phyloP scores from a whole-genome alignment of 2,888 invertebrate genomes.

The Sialis fuliginosa region DNA sequence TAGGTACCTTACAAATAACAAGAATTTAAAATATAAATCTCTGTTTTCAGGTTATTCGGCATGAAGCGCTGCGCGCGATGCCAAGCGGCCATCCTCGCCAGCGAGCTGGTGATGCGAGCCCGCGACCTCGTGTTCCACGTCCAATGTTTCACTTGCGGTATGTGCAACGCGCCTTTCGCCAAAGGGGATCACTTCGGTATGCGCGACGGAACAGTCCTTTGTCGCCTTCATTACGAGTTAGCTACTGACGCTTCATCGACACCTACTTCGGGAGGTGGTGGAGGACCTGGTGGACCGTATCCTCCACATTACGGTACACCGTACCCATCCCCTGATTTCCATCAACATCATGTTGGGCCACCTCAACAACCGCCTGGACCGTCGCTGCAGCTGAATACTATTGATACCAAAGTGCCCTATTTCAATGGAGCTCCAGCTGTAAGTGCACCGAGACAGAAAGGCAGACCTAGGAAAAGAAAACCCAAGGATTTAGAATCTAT shows the following conservation, averaged over 20 bases:
- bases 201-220: slow-evolving; percentile 73
- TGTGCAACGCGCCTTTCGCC: slow-evolving; percentile 69
- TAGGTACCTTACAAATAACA: no score
- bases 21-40: slow-evolving; percentile 1
- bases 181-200: slow-evolving; percentile 94
- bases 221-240: slow-evolving; percentile 56
- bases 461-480: slow-evolving; percentile 81
- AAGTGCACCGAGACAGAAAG: slow-evolving; percentile 74
- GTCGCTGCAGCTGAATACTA: slow-evolving; percentile 17
- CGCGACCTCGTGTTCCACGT: slow-evolving; percentile 87
- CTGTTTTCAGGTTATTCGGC: slow-evolving; percentile 65
- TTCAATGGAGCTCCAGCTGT: slow-evolving; percentile 32
- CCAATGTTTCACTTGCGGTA: slow-evolving; percentile 83
- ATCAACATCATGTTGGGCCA: slow-evolving; percentile 30
- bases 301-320: slow-evolving; percentile 24
- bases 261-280: slow-evolving; percentile 11
- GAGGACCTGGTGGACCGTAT: slow-evolving; percentile 12
- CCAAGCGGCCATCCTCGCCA: slow-evolving; percentile 70
- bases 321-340: slow-evolving; percentile 28
- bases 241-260: slow-evolving; percentile 17
- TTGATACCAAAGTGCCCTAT: slow-evolving; percentile 28
- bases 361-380: slow-evolving; percentile 29
- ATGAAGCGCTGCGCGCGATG: slow-evolving; percentile 80
- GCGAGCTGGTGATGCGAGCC: slow-evolving; percentile 90
- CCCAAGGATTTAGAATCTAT: slow-evolving; percentile 77